A percentile compares a stretch with the other conserved stretches of the same genome.
Conservation (phyloP, 2,888 invertebrate species). For the Archips crataeganus region DNA sequence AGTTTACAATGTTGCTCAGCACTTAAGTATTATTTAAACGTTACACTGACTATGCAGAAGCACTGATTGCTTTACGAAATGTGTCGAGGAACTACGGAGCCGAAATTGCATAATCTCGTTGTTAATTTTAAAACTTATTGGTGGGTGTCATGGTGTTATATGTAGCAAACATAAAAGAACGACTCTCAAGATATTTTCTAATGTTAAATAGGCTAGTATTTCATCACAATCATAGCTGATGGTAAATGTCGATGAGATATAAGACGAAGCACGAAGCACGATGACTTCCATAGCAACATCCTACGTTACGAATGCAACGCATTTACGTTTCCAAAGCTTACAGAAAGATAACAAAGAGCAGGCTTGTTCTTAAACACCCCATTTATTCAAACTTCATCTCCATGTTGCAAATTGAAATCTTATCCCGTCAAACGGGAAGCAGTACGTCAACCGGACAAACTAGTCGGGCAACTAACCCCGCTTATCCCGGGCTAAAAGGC, state of each 20-base stretch:
- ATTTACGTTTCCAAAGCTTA: not conserved
- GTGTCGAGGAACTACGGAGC: not conserved
- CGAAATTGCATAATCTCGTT: not conserved
- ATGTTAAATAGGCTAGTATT: not conserved
- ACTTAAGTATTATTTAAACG: not conserved
- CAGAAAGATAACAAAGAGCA: not conserved
- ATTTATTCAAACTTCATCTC: constrained; percentile 5
- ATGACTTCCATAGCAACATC: no score
- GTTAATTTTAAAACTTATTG: not conserved
- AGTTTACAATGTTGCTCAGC: not conserved
- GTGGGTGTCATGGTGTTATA: not conserved
- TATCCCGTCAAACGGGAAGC: constrained; percentile 38
- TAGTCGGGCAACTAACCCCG: constrained; percentile 28
- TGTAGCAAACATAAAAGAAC: not conserved
- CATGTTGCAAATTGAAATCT: constrained; percentile 29
- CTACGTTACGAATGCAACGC: not conserved
- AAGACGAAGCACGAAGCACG: not conserved
- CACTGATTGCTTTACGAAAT: not conserved
- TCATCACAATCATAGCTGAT: not conserved
- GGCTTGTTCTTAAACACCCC: not conserved
- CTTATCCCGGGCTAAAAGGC: constrained; percentile 31
- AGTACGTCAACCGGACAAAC: constrained; percentile 26
- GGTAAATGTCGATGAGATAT: not conserved
- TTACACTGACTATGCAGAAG: not conserved
- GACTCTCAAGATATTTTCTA: not conserved